Evolutionary conservation across 2,113 vertebrate genomes (phyloP), one percentile per base, ranked within the genome.

Genomic region (Plectropomus leopardus): DNA sequence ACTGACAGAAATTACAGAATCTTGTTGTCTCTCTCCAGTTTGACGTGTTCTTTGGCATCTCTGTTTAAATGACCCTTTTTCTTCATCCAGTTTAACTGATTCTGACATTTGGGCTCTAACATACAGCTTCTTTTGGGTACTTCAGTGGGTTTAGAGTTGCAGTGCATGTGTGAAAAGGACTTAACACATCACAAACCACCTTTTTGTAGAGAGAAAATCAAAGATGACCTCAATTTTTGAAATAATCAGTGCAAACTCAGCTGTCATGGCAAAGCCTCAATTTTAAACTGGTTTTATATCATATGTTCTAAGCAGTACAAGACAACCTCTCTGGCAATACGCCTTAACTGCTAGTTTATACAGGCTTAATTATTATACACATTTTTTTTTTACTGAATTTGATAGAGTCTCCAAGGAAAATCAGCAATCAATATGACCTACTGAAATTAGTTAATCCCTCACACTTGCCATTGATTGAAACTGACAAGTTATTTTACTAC

Each of bases 261-360:
- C 24, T 23, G 44, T 60, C 32, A 42, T 1, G 34, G 23, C 6
- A n/a, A 19, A 53, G 17, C 26, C 8, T 30, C 10, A 2, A 0
- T 51, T 53, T 24, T 34, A 57, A 66, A 26, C 50, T 28, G 28
- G 14, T 59, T 23, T 59, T 50, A 68, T 60, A 53, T 69, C 55
- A 60, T 60, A 26, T 42, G 23, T 23, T 65, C 2, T 4, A 19
- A 65, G 30, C 28, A 50, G 24, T 28, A 57, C 23, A 24, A 66
- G 51, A 57, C 36, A 47, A 3, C 8, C 16, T 65, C 30, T 50
- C 19, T 72, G 64, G 70, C 45, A 44, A 15, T 19, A 14, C 8
- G 1, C 23, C 24, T 40, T 19, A 54, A 51, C 15, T 42, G 24
- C 19, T 6, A 19, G 57, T 53, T 21, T 23, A 24, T 4, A 53